Evolutionary conservation across 2,888 invertebrate species (phyloP).

Genomic region (Tetropium fuscum): DNA sequence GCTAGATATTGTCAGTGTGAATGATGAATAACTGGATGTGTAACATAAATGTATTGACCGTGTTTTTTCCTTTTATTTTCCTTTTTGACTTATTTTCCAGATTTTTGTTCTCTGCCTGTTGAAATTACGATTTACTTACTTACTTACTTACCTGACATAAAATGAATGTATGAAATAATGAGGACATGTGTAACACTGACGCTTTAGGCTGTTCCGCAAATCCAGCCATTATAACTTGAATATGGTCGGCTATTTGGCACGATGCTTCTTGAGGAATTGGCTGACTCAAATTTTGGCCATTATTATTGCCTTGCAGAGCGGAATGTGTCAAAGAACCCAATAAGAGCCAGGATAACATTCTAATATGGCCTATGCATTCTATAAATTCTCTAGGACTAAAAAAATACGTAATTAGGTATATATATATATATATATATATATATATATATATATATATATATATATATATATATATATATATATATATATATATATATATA

Average conservation of each 20-base stretch:
- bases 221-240: conserved; percentile 95
- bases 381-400: conserved; percentile 89
- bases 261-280: conserved; percentile 97
- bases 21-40: too few relatives aligned
- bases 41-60: too few relatives aligned
- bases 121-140: too few relatives aligned
- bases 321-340: conserved; percentile 95
- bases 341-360: conserved; percentile 95
- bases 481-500: too few relatives aligned
- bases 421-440: conserved; percentile 1
- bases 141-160: conserved; percentile 83
- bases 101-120: too few relatives aligned
- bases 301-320: conserved; percentile 72
- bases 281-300: conserved; percentile 71
- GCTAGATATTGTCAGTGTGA: too few relatives aligned
- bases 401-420: conserved; percentile 20
- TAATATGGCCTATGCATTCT: conserved; percentile 95
- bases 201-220: conserved; percentile 97
- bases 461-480: too few relatives aligned
- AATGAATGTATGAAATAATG: conserved; percentile 96
- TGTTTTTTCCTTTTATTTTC: too few relatives aligned
- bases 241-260: conserved; percentile 96
- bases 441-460: too few relatives aligned
- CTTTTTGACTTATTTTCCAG: too few relatives aligned
- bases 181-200: conserved; percentile 94